Base-by-base conservation (phyloP, 2,797 vertebrate genomes). In the Salmo trutta region DNA sequence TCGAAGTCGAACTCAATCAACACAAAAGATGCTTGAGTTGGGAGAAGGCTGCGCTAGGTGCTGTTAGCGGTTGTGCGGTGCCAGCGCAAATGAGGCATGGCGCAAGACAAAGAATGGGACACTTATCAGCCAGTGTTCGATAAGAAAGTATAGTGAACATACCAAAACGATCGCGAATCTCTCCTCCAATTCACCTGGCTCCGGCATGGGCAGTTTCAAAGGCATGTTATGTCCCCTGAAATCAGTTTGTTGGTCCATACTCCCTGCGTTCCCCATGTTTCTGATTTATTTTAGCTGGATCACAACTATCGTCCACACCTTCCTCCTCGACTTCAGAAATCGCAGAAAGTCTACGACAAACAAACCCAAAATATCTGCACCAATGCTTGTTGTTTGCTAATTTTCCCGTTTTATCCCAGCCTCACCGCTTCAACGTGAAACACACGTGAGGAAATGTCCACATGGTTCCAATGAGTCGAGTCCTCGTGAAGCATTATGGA, bases 81-180 rank as follows among this genome's bases (percentile, higher is more conserved):
- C 81, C 88, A 76, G 88, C 83, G 88, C 85, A 74, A 75, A 52
- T 31, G 75, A 36, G 79, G 88, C 83, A 71, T 79, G 85, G 85
- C 76, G 33, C 29, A 31, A 86, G 89, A 89, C 90, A 86, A 85
- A 12, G 41, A 47, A 27, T 41, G 19, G 5, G 8, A 19, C 66
- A 65, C 52, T 31, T 51, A 29, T 27, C 69, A 27, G 36, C 36
- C 36, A 47, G 41, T 21, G 33, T 64, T 33, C n/a, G 27, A 64
- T 27, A 19, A 73, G 17, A 53, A 51, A 70, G 3, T n/a, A 6
- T 10, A 31, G 27, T 73, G 21, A 67, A 88, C 96, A 94, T 90
- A 99, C 97, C 97, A 99, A 85, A n/a, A 99, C 98, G 81, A 96
- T 89, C 10, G 97, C 96, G 84, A 99, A 99, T 62, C 97, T 93